Conservation (phyloP, 37 sponge, comb jelly and placozoan genomes). For the Cliona cf. orientalis region DNA sequence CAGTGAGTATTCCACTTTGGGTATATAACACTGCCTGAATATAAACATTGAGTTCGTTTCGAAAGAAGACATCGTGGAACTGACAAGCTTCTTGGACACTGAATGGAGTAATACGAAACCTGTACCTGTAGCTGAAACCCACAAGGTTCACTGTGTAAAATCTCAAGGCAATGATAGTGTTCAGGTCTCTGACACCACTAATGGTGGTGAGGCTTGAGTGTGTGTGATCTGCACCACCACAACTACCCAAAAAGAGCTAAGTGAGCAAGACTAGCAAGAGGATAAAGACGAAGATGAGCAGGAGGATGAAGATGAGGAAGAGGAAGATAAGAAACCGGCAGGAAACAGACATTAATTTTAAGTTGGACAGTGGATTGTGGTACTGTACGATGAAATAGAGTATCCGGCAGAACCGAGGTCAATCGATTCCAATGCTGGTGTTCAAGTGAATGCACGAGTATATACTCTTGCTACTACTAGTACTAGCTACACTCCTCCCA, state of each 20-base stretch:
- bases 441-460: no score
- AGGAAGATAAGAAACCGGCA: background rate
- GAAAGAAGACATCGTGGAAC: constrained; percentile 6
- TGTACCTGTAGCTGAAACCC: constrained; percentile 27
- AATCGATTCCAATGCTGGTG: no score
- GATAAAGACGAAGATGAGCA: constrained; percentile 4
- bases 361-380: constrained; percentile 15
- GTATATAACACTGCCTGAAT: constrained; percentile 12
- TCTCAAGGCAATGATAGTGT: constrained; percentile 1
- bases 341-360: background rate
- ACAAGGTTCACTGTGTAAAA: constrained; percentile 10
- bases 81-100: background rate
- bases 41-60: constrained; percentile 10
- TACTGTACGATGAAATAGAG: background rate
- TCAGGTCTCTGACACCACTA: background rate
- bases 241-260: constrained; percentile 12
- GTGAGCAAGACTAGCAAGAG: constrained; percentile 9
- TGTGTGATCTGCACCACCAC: constrained; percentile 20
- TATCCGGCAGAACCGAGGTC: background rate
- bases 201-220: constrained; percentile 9
- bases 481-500: no score
- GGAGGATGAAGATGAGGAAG: no score
- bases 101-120: constrained; percentile 3
- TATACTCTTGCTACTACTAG: no score
- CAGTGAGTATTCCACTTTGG: constrained; percentile 26